phyloP scores from a whole-genome alignment of 1,140 invertebrate species.

The Trinorchestia longiramus region DNA sequence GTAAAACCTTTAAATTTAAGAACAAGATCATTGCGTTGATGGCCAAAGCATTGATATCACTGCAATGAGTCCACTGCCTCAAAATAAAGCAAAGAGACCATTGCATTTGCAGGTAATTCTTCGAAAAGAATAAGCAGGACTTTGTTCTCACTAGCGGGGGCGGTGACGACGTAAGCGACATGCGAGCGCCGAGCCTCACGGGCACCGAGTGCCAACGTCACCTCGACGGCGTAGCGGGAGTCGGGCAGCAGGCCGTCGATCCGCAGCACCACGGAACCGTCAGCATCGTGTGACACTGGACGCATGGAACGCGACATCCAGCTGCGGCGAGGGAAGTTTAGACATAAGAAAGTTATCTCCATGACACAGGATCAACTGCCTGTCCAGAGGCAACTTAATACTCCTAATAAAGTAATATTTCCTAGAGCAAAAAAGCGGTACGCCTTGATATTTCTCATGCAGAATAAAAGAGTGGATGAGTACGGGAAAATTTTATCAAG shows the following conservation, averaged over 20 bases:
- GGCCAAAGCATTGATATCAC: no score
- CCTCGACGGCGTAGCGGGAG: constrained; percentile 34
- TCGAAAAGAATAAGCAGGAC: neutral
- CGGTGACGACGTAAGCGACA: constrained; percentile 21
- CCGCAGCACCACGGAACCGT: neutral
- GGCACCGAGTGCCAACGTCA: neutral
- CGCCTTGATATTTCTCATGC: neutral
- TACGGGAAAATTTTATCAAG: neutral
- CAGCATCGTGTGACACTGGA: neutral
- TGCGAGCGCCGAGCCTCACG: neutral
- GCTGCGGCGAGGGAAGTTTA: neutral
- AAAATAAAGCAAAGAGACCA: no score
- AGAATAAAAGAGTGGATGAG: neutral
- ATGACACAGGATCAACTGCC: neutral
- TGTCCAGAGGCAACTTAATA: no score
- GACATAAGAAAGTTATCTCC: neutral
- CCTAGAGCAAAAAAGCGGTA: no score
- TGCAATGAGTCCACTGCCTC: no score
- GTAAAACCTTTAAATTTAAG: no score
- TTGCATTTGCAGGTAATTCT: neutral
- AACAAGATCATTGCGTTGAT: no score
- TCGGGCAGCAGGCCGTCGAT: neutral
- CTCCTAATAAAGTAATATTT: no score
- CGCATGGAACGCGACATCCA: constrained; percentile 17
- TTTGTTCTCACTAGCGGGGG: neutral